Conservation (phyloP, 2,888 invertebrate species). For the Euplexia lucipara region DNA sequence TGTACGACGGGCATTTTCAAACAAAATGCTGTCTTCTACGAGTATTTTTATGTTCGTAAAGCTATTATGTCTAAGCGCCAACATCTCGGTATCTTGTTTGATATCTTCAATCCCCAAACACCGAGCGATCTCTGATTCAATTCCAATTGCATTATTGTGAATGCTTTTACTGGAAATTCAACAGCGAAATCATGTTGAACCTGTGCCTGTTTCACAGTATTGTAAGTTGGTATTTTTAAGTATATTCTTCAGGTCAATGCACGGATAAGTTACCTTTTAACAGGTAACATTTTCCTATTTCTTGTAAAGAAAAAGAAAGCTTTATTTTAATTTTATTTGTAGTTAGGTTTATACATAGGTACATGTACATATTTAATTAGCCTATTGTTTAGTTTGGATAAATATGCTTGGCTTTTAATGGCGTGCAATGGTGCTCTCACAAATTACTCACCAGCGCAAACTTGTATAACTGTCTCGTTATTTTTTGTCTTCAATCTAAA, state of each 20-base stretch:
- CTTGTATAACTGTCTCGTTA: too few relatives aligned
- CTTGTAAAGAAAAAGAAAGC: too few relatives aligned
- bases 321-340: too few relatives aligned
- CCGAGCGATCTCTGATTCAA: conserved; percentile 27
- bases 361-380: too few relatives aligned
- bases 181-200: conserved; percentile 9
- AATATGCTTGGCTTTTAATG: too few relatives aligned
- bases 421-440: too few relatives aligned
- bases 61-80: conserved; percentile 12
- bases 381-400: too few relatives aligned
- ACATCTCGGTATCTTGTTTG: conserved; percentile 14
- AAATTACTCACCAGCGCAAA: too few relatives aligned
- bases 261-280: not conserved
- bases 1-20: not conserved
- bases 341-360: too few relatives aligned
- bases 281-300: not conserved
- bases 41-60: conserved; percentile 4
- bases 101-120: conserved; percentile 23
- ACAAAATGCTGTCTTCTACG: conserved; percentile 6
- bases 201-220: not conserved
- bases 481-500: too few relatives aligned
- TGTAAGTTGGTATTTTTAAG: not conserved
- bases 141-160: conserved; percentile 49
- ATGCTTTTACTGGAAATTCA: conserved; percentile 53
- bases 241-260: too few relatives aligned